Percentiles rank a stretch among this genome's conserved stretches.
Conservation (phyloP, 2,888 invertebrate species). For the Lasioglossum leucozonium region DNA sequence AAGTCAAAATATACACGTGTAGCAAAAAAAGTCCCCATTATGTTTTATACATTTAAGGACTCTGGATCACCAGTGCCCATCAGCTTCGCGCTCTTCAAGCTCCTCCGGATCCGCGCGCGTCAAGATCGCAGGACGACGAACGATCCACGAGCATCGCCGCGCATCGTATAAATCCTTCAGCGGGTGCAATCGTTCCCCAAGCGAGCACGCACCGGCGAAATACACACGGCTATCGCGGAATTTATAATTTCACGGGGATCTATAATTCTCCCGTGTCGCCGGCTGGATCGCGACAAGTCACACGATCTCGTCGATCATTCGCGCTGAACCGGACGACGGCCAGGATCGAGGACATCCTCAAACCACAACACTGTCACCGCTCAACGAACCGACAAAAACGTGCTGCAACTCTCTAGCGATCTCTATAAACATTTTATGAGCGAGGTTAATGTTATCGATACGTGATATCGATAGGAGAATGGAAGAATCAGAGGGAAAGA, state of each 20-base stretch:
- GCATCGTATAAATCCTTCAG: constrained; percentile 42
- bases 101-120: background rate
- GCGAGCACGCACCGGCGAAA: constrained; percentile 19
- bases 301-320: background rate
- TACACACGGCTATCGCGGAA: constrained; percentile 14
- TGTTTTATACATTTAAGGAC: too few relatives aligned
- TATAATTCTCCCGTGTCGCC: background rate
- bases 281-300: background rate
- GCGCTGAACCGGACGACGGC: background rate
- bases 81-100: background rate
- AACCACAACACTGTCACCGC: background rate
- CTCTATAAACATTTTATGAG: background rate
- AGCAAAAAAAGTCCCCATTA: too few relatives aligned
- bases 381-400: background rate
- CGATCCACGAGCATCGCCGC: background rate
- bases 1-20: background rate
- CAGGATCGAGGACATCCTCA: background rate
- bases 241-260: constrained; percentile 25
- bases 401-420: background rate
- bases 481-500: background rate
- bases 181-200: constrained; percentile 4
- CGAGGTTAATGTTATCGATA: background rate
- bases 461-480: background rate
- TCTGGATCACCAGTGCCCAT: background rate
- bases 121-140: constrained; percentile 5